Evolutionary conservation across 2,888 invertebrate species (phyloP).

Genomic region (Orthonychiurus folsomi): DNA sequence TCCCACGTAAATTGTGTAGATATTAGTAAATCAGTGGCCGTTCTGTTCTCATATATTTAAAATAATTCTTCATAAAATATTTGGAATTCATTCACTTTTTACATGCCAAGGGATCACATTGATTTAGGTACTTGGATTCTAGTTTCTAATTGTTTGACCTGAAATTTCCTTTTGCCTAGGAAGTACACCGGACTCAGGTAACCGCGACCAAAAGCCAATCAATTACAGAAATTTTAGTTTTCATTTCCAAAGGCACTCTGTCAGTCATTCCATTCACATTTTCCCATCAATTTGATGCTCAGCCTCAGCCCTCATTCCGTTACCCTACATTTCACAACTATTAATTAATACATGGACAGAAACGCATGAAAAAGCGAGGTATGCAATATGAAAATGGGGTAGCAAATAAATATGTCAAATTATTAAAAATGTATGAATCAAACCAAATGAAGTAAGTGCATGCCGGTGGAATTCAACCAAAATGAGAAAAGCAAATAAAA

Average conservation of each 20-base stretch:
- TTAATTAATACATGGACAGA: too few species aligned
- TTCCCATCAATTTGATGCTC: background rate
- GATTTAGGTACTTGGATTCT: background rate
- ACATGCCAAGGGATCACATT: background rate
- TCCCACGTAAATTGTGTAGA: too few species aligned
- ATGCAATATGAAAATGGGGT: background rate
- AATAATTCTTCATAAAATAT: background rate
- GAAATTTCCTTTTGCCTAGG: background rate
- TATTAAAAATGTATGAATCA: too few species aligned
- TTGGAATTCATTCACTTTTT: background rate
- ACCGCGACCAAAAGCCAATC: too few species aligned
- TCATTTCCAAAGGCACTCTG: background rate
- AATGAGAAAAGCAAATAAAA: background rate
- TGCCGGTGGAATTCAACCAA: background rate
- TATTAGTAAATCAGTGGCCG: too few species aligned
- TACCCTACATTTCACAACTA: background rate
- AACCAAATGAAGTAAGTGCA: background rate
- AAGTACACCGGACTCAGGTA: too few species aligned
- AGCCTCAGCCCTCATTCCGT: background rate
- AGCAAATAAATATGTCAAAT: background rate
- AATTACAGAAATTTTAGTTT: background rate
- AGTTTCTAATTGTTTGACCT: too few species aligned
- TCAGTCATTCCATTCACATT: background rate
- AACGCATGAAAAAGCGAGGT: background rate
- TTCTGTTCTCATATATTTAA: too few species aligned